phyloP scores from a whole-genome alignment of 1,140 invertebrate species.

The Drosophila ohnishii region DNA sequence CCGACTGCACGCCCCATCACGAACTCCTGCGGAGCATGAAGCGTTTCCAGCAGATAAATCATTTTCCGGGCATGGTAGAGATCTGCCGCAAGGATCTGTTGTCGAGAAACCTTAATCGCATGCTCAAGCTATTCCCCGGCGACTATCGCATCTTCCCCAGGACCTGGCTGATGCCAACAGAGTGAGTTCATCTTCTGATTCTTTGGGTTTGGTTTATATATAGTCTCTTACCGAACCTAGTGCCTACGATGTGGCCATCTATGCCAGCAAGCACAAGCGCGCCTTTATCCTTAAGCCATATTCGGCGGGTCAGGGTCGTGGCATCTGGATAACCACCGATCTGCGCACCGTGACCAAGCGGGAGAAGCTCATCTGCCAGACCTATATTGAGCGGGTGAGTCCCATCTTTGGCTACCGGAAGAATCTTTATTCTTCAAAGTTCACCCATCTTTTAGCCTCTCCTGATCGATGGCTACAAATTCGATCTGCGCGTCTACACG shows the following conservation, averaged over 20 bases:
- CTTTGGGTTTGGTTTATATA: accelerated
- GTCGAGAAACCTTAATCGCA: conserved; percentile 92
- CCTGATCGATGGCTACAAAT: conserved; percentile 98
- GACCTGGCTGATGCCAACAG: conserved; percentile 95
- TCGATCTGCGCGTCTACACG: conserved; percentile 97
- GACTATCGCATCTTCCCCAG: conserved; percentile 96
- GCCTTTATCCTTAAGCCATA: conserved; percentile 96
- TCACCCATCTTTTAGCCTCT: conserved; percentile 86
- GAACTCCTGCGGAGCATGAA: conserved; percentile 94
- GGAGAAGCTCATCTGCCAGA: conserved; percentile 93
- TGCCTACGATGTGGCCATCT: conserved; percentile 70
- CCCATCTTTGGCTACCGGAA: accelerated
- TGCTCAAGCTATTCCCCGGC: conserved; percentile 92
- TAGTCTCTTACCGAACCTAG: conserved; percentile 7
- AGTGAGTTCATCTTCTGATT: conserved; percentile 84
- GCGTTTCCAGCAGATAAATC: conserved; percentile 94
- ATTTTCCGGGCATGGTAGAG: conserved; percentile 95
- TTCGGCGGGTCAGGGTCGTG: conserved; percentile 92
- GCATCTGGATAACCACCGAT: conserved; percentile 91
- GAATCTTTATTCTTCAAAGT: not conserved
- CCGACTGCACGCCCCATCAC: conserved; percentile 91
- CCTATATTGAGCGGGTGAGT: conserved; percentile 86
- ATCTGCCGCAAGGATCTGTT: conserved; percentile 94
- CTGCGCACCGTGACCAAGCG: conserved; percentile 90
- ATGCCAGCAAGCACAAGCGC: conserved; percentile 85